Conservation (phyloP, 2,888 invertebrate species). For the Troilus luridus region DNA sequence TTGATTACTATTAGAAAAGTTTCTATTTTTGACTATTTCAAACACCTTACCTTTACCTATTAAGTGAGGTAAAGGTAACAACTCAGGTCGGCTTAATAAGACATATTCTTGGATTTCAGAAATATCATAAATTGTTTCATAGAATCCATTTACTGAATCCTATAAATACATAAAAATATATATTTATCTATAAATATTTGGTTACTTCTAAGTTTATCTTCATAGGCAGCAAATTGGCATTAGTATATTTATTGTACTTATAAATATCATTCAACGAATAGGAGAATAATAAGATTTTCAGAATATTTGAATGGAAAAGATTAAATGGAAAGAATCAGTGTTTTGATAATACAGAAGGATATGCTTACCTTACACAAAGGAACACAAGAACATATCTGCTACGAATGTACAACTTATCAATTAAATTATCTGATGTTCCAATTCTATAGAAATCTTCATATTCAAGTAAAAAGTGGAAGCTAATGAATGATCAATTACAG, state of each 20-base stretch:
- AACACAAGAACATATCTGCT: not conserved
- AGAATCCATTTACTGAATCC: constrained; percentile 73
- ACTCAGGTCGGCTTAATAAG: constrained; percentile 72
- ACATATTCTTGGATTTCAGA: constrained; percentile 74
- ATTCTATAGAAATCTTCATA: no score
- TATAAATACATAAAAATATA: constrained; percentile 14
- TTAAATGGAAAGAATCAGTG: no score
- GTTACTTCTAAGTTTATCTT: not conserved
- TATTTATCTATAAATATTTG: no score
- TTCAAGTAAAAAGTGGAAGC: no score
- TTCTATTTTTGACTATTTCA: constrained; percentile 77
- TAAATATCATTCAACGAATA: not conserved
- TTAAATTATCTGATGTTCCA: not conserved
- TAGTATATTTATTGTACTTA: not conserved
- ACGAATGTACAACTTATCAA: not conserved
- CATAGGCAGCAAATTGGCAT: not conserved
- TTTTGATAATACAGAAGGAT: no score
- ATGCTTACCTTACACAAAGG: not conserved
- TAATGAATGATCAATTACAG: no score
- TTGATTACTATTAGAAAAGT: constrained; percentile 76
- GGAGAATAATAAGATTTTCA: not conserved
- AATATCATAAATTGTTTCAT: constrained; percentile 79
- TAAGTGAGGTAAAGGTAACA: constrained; percentile 72
- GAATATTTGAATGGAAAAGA: no score
- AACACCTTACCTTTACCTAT: constrained; percentile 70